Evolutionary conservation across 2,113 vertebrate species (phyloP).

Genomic region (Coracopsis vasa): DNA sequence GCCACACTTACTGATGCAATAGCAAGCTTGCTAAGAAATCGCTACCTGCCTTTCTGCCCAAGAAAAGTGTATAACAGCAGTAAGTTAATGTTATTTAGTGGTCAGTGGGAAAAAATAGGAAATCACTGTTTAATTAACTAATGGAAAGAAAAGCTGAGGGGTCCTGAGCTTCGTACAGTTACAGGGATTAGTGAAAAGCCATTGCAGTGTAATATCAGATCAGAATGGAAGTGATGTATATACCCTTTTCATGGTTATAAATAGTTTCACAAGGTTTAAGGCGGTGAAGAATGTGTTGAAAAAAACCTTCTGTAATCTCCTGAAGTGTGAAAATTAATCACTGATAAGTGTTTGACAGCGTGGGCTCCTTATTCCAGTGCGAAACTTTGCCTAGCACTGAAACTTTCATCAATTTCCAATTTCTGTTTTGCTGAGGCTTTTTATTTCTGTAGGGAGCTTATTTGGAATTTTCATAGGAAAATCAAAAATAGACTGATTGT

Average conservation of each 20-base stretch:
- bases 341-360: neutral
- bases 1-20: neutral
- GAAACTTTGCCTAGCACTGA: neutral
- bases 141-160: neutral
- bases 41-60: neutral
- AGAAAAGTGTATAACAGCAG: neutral
- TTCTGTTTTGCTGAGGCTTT: neutral
- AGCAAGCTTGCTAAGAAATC: neutral
- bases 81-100: neutral
- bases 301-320: neutral
- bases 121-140: neutral
- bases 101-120: neutral
- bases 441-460: neutral
- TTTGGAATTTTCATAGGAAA: neutral
- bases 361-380: neutral
- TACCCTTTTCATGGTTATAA: neutral
- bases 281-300: neutral
- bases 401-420: neutral
- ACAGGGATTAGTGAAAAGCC: neutral
- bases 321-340: slow-evolving; percentile 23
- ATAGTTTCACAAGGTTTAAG: neutral
- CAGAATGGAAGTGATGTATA: neutral
- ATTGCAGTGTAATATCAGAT: neutral
- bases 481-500: neutral
- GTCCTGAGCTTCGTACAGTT: neutral